phyloP scores from a whole-genome alignment of 2,888 invertebrate genomes.

The Heliconius charithonia region DNA sequence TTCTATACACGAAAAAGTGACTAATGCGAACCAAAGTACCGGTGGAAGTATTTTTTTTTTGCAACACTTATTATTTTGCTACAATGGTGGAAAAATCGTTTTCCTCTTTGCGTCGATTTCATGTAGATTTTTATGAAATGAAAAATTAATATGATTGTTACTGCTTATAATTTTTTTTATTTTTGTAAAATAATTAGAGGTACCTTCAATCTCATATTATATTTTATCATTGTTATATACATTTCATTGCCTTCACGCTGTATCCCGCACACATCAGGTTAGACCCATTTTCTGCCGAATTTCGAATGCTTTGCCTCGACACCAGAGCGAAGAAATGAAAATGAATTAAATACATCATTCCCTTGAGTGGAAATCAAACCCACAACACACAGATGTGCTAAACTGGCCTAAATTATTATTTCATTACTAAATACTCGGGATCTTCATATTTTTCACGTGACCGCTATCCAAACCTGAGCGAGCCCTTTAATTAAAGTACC shows the following conservation, averaged over 20 bases:
- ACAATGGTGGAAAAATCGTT: background rate
- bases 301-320: too few species aligned
- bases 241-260: too few species aligned
- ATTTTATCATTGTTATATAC: background rate
- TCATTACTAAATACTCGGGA: background rate
- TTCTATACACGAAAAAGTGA: slow-evolving; percentile 36
- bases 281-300: too few species aligned
- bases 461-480: background rate
- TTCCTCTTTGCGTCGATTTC: background rate
- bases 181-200: too few species aligned
- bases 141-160: too few species aligned
- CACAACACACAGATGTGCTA: too few species aligned
- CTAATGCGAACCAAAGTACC: slow-evolving; percentile 24
- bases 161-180: too few species aligned
- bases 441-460: slow-evolving; percentile 25
- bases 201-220: background rate
- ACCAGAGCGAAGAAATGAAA: too few species aligned
- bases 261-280: too few species aligned
- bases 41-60: slow-evolving; percentile 5
- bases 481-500: slow-evolving; percentile 21
- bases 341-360: too few species aligned
- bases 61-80: background rate
- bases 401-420: background rate
- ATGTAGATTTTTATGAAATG: background rate
- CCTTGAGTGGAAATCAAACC: too few species aligned